These are phyloP conservation scores for Saccostrea echinata DNA, from an alignment of 1,140 invertebrate genomes.

Conservation along the genomic window DNA sequence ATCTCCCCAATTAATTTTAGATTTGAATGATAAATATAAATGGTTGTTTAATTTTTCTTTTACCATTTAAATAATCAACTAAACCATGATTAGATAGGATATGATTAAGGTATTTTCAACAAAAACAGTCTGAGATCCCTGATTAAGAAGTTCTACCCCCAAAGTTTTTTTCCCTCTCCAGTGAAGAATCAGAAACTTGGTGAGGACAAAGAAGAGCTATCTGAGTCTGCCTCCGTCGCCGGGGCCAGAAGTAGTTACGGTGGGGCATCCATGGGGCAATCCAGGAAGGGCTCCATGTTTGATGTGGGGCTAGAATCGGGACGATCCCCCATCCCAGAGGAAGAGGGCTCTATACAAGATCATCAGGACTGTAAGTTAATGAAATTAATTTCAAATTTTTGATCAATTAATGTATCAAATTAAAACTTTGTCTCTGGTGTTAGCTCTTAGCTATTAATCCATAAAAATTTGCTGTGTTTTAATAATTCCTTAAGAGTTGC, in stretches of 20 bases:
- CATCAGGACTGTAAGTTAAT: conserved; percentile 22
- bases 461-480: too few species aligned
- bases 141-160: neutral
- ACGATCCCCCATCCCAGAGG: conserved; percentile 65
- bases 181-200: neutral
- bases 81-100: neutral
- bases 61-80: neutral
- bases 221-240: conserved; percentile 58
- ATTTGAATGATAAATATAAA: neutral
- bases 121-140: neutral
- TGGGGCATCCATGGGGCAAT: conserved; percentile 62
- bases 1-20: neutral
- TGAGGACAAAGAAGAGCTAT: conserved; percentile 43
- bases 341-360: conserved; percentile 53
- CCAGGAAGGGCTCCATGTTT: conserved; percentile 67
- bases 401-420: too few species aligned
- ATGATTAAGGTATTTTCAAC: neutral
- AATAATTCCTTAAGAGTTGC: too few species aligned
- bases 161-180: neutral
- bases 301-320: conserved; percentile 61
- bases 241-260: conserved; percentile 64
- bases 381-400: neutral
- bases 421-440: too few species aligned
- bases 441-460: too few species aligned
- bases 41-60: neutral